Percentiles rank a stretch among this genome's conserved stretches.
Conservation (phyloP, 1,140 invertebrate species). For the Meloidogyne exigua region DNA sequence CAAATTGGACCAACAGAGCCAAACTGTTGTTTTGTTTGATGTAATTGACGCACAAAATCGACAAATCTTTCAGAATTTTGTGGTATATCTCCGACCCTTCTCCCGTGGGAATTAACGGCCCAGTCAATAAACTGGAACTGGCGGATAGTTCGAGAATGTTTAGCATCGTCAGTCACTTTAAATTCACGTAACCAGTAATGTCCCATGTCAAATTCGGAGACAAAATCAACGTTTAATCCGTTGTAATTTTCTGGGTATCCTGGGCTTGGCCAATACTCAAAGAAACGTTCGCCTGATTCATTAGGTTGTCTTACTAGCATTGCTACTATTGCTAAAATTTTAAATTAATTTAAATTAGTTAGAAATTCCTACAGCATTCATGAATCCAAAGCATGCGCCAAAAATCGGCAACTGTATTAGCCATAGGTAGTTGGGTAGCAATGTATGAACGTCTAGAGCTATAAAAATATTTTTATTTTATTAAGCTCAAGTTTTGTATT, state of each 20-base stretch:
- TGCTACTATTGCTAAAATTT: slow-evolving; percentile 76
- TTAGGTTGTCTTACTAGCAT: slow-evolving; percentile 96
- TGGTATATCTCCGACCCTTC: slow-evolving; percentile 80
- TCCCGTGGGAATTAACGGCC: slow-evolving; percentile 73
- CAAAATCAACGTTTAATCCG: slow-evolving; percentile 95
- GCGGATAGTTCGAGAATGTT: slow-evolving; percentile 85
- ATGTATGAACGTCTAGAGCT: slow-evolving; percentile 80
- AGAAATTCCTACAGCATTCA: slow-evolving; percentile 77
- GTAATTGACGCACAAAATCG: slow-evolving; percentile 76
- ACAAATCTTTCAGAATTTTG: slow-evolving; percentile 97
- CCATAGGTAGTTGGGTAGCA: slow-evolving; percentile 92
- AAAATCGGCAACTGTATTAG: slow-evolving; percentile 93
- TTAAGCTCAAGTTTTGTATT: too few relatives aligned
- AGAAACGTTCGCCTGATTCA: slow-evolving; percentile 84
- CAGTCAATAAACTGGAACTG: slow-evolving; percentile 99
- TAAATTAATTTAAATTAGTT: neutral
- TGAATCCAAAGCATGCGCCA: slow-evolving; percentile 99
- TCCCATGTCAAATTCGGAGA: slow-evolving; percentile 98
- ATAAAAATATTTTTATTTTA: slow-evolving; percentile 66
- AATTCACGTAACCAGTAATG: slow-evolving; percentile 92
- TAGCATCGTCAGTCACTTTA: slow-evolving; percentile 33
- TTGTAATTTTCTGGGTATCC: slow-evolving; percentile 72
- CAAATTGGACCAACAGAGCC: slow-evolving; percentile 98
- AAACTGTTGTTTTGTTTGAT: slow-evolving; percentile 99
- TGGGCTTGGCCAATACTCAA: slow-evolving; percentile 87